phyloP scores from a whole-genome alignment of 1,140 invertebrate genomes.

The Drosophila ogumai region DNA sequence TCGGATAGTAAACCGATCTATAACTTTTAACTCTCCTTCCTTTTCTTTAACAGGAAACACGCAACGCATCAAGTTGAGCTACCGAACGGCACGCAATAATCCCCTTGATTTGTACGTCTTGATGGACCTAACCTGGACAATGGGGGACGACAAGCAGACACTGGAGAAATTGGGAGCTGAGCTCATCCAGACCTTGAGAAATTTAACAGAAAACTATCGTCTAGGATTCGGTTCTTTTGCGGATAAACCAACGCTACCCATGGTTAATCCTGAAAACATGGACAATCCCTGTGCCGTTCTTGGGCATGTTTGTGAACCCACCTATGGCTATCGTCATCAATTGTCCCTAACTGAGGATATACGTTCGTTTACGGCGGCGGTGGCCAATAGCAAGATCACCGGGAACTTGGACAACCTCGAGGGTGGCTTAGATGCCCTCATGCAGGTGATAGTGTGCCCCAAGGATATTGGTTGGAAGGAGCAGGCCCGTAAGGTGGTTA shows the following conservation, averaged over 20 bases:
- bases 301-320: slow-evolving; percentile 86
- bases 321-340: slow-evolving; percentile 90
- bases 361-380: slow-evolving; percentile 86
- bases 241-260: slow-evolving; percentile 93
- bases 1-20: slow-evolving; percentile 41
- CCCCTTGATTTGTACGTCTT: slow-evolving; percentile 97
- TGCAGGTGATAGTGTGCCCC: slow-evolving; percentile 97
- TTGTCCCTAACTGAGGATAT: slow-evolving; percentile 88
- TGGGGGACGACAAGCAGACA: slow-evolving; percentile 94
- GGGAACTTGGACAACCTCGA: slow-evolving; percentile 99
- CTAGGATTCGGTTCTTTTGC: slow-evolving; percentile 94
- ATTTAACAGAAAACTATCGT: slow-evolving; percentile 93
- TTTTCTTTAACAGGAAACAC: slow-evolving; percentile 84
- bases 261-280: slow-evolving; percentile 86
- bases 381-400: slow-evolving; percentile 90
- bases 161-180: slow-evolving; percentile 90
- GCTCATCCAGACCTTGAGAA: slow-evolving; percentile 88
- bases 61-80: slow-evolving; percentile 86
- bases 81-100: slow-evolving; percentile 90
- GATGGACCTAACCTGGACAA: slow-evolving; percentile 96
- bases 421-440: slow-evolving; percentile 99
- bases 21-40: slow-evolving; percentile 21
- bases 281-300: slow-evolving; percentile 86
- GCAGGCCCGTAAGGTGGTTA: slow-evolving; percentile 87
- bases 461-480: slow-evolving; percentile 88